These are phyloP conservation scores for Pyxicephalus adspersus DNA, from an alignment of 2,113 vertebrate species.

Conservation along the genomic window DNA sequence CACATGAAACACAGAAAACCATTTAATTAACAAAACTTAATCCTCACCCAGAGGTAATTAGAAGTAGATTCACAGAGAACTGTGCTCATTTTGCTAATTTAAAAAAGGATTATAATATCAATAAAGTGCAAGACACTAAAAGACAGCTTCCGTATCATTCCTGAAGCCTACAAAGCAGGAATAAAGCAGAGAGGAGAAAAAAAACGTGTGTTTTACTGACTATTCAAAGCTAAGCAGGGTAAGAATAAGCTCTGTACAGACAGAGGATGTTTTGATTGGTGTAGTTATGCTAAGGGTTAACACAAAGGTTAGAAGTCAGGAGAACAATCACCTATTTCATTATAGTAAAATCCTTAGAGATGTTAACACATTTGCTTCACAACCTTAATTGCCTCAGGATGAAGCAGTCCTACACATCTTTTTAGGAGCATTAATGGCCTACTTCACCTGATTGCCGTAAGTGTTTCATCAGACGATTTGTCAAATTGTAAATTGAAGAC, in stretches of 20 bases:
- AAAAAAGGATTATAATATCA: no score
- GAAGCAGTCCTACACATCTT: constrained; percentile 78
- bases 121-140: no score
- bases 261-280: constrained; percentile 6
- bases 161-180: no score
- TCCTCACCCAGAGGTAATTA: no score
- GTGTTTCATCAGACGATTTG: constrained; percentile 72
- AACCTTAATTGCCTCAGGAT: constrained; percentile 79
- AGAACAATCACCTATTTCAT: constrained; percentile 74
- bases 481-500: constrained; percentile 77
- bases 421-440: constrained; percentile 81
- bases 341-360: constrained; percentile 69
- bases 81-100: no score
- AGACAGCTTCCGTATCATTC: no score
- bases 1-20: no score
- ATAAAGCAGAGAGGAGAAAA: no score
- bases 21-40: no score
- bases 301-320: constrained; percentile 61
- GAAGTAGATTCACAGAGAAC: no score
- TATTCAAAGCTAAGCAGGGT: neutral
- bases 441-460: constrained; percentile 81
- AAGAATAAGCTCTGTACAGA: neutral
- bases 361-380: constrained; percentile 72
- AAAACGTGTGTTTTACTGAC: neutral
- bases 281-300: constrained; percentile 28